Evolutionary conservation across 2,888 invertebrate genomes (phyloP).

Genomic region (Gymnosoma rotundatum): DNA sequence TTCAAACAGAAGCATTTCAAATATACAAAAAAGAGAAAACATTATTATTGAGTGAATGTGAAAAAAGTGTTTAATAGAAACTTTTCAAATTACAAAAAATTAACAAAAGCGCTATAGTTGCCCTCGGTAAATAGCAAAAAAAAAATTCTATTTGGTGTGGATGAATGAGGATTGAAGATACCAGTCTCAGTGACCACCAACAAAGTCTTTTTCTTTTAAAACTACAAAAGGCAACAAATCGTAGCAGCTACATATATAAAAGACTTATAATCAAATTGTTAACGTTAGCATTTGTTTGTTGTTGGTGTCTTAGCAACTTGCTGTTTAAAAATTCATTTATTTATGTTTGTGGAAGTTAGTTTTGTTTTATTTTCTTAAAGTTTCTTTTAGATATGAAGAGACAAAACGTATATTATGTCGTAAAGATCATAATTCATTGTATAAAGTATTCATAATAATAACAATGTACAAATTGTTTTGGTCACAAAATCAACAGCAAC

Average conservation of each 20-base stretch:
- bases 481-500: conserved; percentile 56
- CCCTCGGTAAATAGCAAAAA: conserved; percentile 18
- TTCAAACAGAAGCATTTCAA: conserved; percentile 67
- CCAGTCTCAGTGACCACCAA: conserved; percentile 49
- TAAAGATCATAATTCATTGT: conserved; percentile 70
- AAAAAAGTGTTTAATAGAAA: conserved; percentile 41
- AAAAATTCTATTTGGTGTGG: conserved; percentile 35
- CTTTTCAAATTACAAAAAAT: conserved; percentile 37
- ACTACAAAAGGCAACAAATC: conserved; percentile 42
- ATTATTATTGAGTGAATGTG: conserved; percentile 42
- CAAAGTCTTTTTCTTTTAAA: conserved; percentile 41
- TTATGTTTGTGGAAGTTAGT: conserved; percentile 35
- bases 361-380: not conserved
- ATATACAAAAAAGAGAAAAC: conserved; percentile 19
- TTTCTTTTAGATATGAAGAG: conserved; percentile 22
- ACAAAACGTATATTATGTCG: conserved; percentile 64
- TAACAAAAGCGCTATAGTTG: conserved; percentile 23
- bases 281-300: conserved; percentile 59
- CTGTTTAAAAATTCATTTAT: conserved; percentile 6
- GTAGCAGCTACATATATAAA: conserved; percentile 42
- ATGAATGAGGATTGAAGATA: conserved; percentile 24
- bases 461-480: conserved; percentile 69
- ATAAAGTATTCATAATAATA: conserved; percentile 70
- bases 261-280: conserved; percentile 53
- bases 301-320: conserved; percentile 22